Evolutionary conservation across 2,113 vertebrate species (phyloP), one percentile per base, ranked within the genome.

Genomic region (Cinclus mexicanus): DNA sequence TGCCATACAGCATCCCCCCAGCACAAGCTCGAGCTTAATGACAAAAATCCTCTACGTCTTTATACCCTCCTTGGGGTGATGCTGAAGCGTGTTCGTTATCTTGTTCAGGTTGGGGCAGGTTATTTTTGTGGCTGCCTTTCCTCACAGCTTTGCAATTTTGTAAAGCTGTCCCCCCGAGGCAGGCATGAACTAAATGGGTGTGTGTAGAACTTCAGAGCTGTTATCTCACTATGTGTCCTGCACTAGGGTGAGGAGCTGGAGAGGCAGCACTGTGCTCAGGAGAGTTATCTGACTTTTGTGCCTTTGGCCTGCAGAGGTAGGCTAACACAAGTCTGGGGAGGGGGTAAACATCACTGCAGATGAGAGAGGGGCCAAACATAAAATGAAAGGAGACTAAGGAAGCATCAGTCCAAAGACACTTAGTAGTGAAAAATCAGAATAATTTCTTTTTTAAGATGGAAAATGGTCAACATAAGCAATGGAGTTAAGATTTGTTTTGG

Each of bases 1-100:
- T 10, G 11, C 25, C 4, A 0, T 2, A 1, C 13, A 7, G 26
- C 20, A 25, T 16, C 56, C 39, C 14, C n/a, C 41, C 4, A 10
- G 19, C 19, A 28, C 41, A 2, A 26, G 23, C 46, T 52, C 6
- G 14, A 35, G 37, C 16, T 26, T 3, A 20, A 25, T 21, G 59
- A 21, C n/a, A 26, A 5, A 26, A 50, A 11, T 39, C 24, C 20
- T 42, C 23, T 3, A 19, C 14, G 4, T 87, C 64, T 20, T 77
- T 31, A 13, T 4, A 0, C 57, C 7, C 0, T 8, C 42, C 80
- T 53, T 2, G 3, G 23, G 53, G 39, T 35, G 29, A 25, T 26
- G 12, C 5, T 12, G 33, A 41, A 50, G 59, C 0, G 12, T 5
- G 6, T 24, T 2, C 7, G 5, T 74, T 70, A 5, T 0, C 31